phyloP scores from a whole-genome alignment of 2,888 invertebrate species.

The Tetranychus piercei region DNA sequence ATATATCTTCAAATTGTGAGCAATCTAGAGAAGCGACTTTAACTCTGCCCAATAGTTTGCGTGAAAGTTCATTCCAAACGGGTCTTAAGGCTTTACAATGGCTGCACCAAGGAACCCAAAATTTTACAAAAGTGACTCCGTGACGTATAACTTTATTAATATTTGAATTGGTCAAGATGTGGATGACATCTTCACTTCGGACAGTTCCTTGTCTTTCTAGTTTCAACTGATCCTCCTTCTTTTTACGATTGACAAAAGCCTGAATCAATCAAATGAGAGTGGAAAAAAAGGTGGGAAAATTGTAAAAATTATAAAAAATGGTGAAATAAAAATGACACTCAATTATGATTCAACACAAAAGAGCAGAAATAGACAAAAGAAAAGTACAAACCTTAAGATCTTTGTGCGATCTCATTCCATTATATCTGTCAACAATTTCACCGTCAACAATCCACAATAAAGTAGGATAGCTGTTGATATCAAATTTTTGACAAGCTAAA shows the following conservation, averaged over 20 bases:
- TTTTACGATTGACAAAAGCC: no score
- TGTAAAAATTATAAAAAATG: no score
- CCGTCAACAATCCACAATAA: constrained; percentile 44
- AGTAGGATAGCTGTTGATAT: constrained; percentile 70
- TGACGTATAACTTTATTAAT: no score
- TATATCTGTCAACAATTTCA: constrained; percentile 47
- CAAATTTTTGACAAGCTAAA: constrained; percentile 54
- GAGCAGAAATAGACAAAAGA: no score
- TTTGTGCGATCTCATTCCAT: constrained; percentile 46
- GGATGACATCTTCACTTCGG: no score
- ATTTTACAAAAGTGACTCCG: constrained; percentile 70
- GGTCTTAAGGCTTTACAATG: constrained; percentile 66
- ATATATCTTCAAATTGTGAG: constrained; percentile 33
- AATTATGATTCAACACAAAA: no score
- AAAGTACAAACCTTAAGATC: constrained; percentile 40
- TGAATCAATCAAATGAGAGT: no score
- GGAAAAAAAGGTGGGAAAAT: no score
- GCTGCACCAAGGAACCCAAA: constrained; percentile 78
- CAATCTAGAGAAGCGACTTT: constrained; percentile 68
- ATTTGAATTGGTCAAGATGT: no score
- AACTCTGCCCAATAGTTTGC: constrained; percentile 51
- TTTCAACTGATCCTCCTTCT: no score
- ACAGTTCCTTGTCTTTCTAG: no score
- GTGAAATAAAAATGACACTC: no score
- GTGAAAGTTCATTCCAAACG: constrained; percentile 61